phyloP scores from a whole-genome alignment of 2,888 invertebrate species.

The Apocheima hispidaria region DNA sequence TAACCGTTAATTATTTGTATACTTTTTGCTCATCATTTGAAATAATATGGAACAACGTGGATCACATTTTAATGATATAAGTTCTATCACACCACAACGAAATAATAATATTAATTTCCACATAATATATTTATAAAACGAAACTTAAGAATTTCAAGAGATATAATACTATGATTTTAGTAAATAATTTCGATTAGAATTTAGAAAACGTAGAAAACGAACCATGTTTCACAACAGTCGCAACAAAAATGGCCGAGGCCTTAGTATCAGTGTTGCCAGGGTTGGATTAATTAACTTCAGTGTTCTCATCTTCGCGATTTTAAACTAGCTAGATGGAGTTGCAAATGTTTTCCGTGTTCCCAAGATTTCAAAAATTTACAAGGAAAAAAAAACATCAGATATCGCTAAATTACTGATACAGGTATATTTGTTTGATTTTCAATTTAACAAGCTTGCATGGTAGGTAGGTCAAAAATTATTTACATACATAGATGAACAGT shows the following conservation, averaged over 20 bases:
- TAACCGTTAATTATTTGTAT: constrained; percentile 88
- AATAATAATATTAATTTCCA: constrained; percentile 19
- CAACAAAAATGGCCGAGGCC: constrained; percentile 81
- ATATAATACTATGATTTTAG: constrained; percentile 27
- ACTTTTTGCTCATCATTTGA: constrained; percentile 88
- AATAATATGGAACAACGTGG: background rate
- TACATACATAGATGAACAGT: too few species aligned
- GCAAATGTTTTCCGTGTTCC: too few species aligned
- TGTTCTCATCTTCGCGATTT: too few species aligned
- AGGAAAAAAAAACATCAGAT: too few species aligned
- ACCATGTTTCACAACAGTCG: constrained; percentile 76
- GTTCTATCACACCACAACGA: background rate
- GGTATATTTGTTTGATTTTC: too few species aligned
- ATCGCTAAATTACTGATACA: too few species aligned
- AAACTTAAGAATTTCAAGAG: background rate
- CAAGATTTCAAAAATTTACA: too few species aligned
- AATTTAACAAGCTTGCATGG: too few species aligned
- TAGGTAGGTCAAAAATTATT: too few species aligned
- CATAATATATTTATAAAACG: background rate
- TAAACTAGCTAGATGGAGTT: too few species aligned
- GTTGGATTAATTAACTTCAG: too few species aligned
- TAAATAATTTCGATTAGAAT: constrained; percentile 37
- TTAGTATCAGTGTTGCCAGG: background rate
- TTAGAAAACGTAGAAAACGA: constrained; percentile 45
- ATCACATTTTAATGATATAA: background rate